Percentiles rank a stretch among this genome's conserved stretches.
Conservation (phyloP, 2,797 vertebrate genomes). For the Leptodactylus fallax region DNA sequence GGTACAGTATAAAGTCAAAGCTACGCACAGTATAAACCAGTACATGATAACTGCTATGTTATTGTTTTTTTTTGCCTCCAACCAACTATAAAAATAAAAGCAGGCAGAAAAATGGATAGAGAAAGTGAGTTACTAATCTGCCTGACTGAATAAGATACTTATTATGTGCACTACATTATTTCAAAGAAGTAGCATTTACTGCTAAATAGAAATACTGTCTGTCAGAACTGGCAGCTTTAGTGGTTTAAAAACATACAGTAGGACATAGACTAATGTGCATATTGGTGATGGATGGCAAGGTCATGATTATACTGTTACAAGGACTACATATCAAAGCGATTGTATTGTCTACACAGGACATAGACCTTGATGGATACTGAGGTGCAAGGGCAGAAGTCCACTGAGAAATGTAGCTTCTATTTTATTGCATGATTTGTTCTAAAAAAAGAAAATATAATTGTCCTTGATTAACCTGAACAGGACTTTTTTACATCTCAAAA, state of each 20-base stretch:
- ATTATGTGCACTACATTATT: not conserved
- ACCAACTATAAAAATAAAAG: not conserved
- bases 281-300: not conserved
- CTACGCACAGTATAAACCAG: not conserved
- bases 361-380: not conserved
- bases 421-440: no score
- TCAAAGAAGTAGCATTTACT: not conserved
- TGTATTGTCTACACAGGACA: not conserved
- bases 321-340: no score
- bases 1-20: not conserved
- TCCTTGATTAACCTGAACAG: no score
- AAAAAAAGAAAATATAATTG: no score
- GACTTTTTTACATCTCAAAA: no score
- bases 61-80: not conserved
- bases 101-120: not conserved
- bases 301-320: not conserved
- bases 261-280: not conserved
- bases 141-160: not conserved
- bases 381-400: no score
- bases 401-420: no score
- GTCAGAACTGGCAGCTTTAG: not conserved
- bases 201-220: not conserved
- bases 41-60: not conserved
- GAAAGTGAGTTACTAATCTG: not conserved
- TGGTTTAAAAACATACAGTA: not conserved